Base-by-base conservation (phyloP, 1,140 invertebrate genomes). In the Parasteatoda tepidariorum region DNA sequence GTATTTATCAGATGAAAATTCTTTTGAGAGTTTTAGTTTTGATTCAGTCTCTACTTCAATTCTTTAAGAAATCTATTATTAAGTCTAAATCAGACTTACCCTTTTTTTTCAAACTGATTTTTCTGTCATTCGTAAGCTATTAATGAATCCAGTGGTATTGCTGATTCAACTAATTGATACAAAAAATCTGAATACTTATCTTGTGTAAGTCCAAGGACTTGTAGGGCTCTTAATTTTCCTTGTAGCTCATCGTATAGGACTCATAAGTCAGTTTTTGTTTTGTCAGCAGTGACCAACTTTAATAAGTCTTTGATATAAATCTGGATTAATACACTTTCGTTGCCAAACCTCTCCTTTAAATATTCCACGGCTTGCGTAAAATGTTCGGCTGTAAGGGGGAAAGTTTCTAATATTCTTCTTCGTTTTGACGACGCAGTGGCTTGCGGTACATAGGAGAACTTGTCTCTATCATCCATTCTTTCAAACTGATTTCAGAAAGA, bases 331-430 rank as follows among this genome's bases (percentile, higher is more conserved):
- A 86, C 6, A 75, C 9, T 24, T 55, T 26, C 28, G 81, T n/a
- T n/a, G n/a, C n/a, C n/a, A n/a, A n/a, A n/a, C n/a, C n/a, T n/a
- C n/a, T n/a, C n/a, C n/a, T n/a, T 84, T 11, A 86, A 41, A 38
- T 28, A 26, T 0, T 61, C 62, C 15, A 85, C 71, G 0, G 83
- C 86, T 68, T 86, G 85, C 9, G 15, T 3, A 68, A 73, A 86
- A 38, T 86, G 86, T 26, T 38, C 76, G 4, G 34, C 54, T 3
- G 68, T 62, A 1, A 61, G 62, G 11, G 67, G 85, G 59, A 79
- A 86, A 68, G 67, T 84, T 3, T 85, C 85, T 0, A 86, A 67
- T 2, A 88, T 38, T 3, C 26, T 11, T 22, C 73, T 55, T 9
- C 48, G 6, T 30, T 31, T 64, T 9, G 73, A 4, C 18, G 22